phyloP scores from a whole-genome alignment of 2,797 vertebrate species.

The Crossoptilon crossoptilon region DNA sequence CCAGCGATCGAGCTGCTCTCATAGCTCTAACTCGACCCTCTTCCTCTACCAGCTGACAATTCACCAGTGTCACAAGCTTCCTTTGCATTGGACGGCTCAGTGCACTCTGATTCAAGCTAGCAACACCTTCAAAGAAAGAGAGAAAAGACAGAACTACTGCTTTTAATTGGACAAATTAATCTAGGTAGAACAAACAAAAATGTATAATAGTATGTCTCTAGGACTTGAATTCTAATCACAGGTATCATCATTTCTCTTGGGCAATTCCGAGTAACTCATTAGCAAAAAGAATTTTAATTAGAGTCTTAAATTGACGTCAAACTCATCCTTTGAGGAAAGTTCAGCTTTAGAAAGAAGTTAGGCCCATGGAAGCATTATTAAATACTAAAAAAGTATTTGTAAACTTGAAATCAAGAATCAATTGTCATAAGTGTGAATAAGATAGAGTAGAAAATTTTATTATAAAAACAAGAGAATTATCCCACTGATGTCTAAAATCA shows the following conservation, averaged over 20 bases:
- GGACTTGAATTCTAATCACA: neutral
- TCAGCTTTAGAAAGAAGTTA: neutral
- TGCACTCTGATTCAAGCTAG: slow-evolving; percentile 88
- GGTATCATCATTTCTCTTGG: neutral
- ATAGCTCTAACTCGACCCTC: slow-evolving; percentile 93
- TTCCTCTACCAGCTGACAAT: slow-evolving; percentile 96
- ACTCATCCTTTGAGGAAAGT: neutral
- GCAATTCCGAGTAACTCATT: neutral
- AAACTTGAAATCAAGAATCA: neutral
- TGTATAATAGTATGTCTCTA: neutral
- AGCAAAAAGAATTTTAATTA: neutral
- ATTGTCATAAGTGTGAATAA: neutral
- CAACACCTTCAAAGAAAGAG: slow-evolving; percentile 81
- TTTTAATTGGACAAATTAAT: neutral
- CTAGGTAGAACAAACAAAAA: neutral
- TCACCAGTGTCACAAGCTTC: slow-evolving; percentile 95
- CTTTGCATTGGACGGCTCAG: slow-evolving; percentile 97
- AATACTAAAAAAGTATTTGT: neutral
- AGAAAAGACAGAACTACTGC: neutral
- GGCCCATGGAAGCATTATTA: neutral
- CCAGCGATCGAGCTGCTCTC: slow-evolving; percentile 91
- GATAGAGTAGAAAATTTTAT: neutral
- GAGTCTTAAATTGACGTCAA: neutral
- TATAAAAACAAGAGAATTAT: neutral
- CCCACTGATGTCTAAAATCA: neutral